phyloP scores from a whole-genome alignment of 2,113 vertebrate species.

The Lepus americanus region DNA sequence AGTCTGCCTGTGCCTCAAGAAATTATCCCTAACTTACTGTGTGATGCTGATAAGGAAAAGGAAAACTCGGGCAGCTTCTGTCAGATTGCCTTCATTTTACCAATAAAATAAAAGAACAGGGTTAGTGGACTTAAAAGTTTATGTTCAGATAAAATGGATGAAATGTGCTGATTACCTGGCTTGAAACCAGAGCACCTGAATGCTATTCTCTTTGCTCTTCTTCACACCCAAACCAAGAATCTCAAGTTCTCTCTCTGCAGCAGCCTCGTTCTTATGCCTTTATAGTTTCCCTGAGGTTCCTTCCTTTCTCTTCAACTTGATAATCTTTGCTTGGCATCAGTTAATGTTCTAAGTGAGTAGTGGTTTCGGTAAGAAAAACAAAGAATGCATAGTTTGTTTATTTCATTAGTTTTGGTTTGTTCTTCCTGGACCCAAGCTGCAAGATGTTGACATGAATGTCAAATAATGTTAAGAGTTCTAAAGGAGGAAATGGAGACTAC shows the following conservation, averaged over 20 bases:
- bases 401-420: conserved; percentile 23
- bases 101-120: conserved; percentile 27
- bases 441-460: conserved; percentile 3
- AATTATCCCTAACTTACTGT: background rate
- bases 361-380: background rate
- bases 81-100: background rate
- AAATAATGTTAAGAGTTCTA: background rate
- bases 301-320: background rate
- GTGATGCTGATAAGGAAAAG: background rate
- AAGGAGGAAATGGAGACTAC: background rate
- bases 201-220: background rate
- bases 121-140: background rate
- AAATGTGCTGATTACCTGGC: background rate
- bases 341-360: background rate
- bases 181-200: background rate
- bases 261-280: background rate
- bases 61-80: conserved; percentile 28
- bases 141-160: background rate
- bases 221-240: conserved; percentile 26
- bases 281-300: background rate
- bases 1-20: background rate
- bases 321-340: background rate
- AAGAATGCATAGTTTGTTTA: background rate
- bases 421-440: background rate
- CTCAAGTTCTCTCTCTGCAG: background rate